These are phyloP conservation scores for Pangasius mekongensis DNA, from an alignment of 2,797 vertebrate genomes.

Conservation along the genomic window DNA sequence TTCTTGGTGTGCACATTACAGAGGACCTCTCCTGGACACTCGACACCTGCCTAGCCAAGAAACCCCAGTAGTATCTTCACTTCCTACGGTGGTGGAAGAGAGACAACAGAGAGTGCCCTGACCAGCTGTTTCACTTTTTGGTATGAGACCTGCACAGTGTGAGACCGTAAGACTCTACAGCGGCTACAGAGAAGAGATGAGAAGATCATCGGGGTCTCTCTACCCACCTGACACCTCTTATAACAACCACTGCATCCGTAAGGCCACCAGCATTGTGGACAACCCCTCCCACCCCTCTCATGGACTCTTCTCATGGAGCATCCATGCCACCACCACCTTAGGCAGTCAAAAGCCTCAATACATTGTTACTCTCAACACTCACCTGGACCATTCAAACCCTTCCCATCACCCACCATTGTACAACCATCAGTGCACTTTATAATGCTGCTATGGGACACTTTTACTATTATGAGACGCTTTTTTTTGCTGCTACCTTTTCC, in stretches of 20 bases:
- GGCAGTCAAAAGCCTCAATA: background rate
- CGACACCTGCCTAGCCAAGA: background rate
- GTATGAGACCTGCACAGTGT: background rate
- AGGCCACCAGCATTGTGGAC: background rate
- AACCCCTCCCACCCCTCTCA: background rate
- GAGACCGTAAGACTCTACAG: background rate
- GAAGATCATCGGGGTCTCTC: background rate
- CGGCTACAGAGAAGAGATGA: background rate
- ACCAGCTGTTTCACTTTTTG: background rate
- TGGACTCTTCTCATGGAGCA: background rate
- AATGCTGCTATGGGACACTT: background rate
- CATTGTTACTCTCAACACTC: background rate
- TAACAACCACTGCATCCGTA: background rate
- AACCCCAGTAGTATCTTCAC: background rate
- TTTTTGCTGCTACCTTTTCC: background rate
- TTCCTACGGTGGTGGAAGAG: background rate
- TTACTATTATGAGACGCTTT: background rate
- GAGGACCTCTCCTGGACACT: background rate
- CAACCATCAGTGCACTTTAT: background rate
- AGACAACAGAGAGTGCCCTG: background rate
- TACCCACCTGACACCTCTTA: background rate
- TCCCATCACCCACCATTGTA: background rate
- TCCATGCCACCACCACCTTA: background rate
- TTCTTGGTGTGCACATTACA: background rate
- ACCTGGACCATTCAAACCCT: background rate